Base-by-base conservation (phyloP, 2,113 vertebrate genomes). In the Heterochromis multidens region DNA sequence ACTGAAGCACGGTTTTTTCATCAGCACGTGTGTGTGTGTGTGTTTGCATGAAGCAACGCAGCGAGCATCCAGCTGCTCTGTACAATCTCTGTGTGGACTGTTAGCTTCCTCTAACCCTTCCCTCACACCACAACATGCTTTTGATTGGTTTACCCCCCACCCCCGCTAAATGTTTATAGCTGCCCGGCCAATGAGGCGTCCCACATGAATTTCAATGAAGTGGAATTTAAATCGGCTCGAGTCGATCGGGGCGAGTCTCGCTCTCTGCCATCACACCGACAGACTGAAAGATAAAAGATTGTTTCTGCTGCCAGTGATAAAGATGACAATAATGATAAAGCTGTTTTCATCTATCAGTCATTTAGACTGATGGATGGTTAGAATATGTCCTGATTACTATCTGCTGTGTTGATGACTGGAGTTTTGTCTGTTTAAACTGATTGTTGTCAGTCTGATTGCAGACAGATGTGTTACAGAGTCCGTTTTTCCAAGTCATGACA, bases 141-240 rank as follows among this genome's bases (percentile, higher is more conserved):
- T 63, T 40, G 57, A 79, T 90, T 87, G 57, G 86, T 65, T 76
- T 60, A 80, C 37, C 58, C 74, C 62, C 52, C 80, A n/a, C 82
- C 63, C 14, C 14, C 10, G 21, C 77, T 85, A 82, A 89, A 77
- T 88, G 84, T 89, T 90, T 86, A 89, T 85, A 80, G n/a, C 78
- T 5, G 49, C 43, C 83, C 27, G 2, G 27, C 76, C 88, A 77
- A 79, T 87, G 86, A 91, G 52, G 82, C 67, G 7, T 87, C 87
- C 77, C 59, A 29, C 77, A 67, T 81, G 87, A 58, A 89, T 89
- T 86, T 60, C 84, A 86, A 92, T 87, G 77, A 79, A 87, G 91
- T 87, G 78, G 76, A 90, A 86, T 85, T 67, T 89, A 88, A 91
- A 92, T 85, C 72, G 84, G 29, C 81, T 67, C 1, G 33, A 76